Base-by-base conservation (phyloP, 2,113 vertebrate species). In the Trematocara variabile region DNA sequence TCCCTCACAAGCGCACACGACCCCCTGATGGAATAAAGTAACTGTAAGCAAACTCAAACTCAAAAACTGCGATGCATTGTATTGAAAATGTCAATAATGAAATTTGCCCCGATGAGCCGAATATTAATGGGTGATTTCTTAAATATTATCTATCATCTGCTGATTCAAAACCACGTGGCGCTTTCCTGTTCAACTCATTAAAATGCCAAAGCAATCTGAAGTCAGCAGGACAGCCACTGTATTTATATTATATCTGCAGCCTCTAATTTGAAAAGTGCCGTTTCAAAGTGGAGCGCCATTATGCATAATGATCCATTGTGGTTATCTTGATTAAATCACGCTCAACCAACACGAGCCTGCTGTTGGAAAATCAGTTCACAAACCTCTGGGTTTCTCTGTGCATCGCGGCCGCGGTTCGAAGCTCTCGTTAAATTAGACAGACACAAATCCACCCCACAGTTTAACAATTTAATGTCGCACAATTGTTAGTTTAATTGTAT, bases 311-410 rank as follows among this genome's bases (percentile, higher is more conserved):
- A 88, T 88, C 80, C 82, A 55, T 79, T 85, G 81, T 89, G 80
- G 86, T 88, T 88, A 83, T 92, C 82, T 89, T 88, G 83, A 92
- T 93, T 83, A 83, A 90, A 91, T 92, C 48, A 77, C 53, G 20
- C 44, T 84, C 60, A 83, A 80, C 83, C 22, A 79, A 86, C 54
- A 68, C 3, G 3, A 75, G 44, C 22, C 16, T 75, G 25, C 25
- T 33, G 44, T 33, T 33, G 25, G 70, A 75, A 75, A 75, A 75
- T 75, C 46, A 30, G 25, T 48, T 75, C 68, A 7, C 18, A 53
- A 46, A 50, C 79, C 80, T 46, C 65, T 79, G 65, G 18, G 33
- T 88, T 80, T 84, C 13, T 60, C 34, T 81, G 54, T n/a, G 34
- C 41, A 33, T 75, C 16, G 6, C 9, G 25, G 25, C 44, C 18